phyloP scores from a whole-genome alignment of 1,140 invertebrate species.

The Nephila pilipes region DNA sequence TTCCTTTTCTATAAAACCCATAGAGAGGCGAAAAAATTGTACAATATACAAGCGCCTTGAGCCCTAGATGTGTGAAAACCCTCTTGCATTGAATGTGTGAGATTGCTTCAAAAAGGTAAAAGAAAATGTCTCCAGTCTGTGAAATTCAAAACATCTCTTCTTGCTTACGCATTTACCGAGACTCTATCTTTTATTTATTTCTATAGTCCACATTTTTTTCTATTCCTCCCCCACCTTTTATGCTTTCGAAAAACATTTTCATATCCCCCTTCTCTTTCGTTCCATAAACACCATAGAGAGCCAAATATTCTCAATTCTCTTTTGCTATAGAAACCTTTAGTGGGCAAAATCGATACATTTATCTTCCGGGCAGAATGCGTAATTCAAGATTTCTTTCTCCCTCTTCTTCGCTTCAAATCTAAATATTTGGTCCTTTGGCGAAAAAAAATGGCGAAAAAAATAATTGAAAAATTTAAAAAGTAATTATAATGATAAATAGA shows the following conservation, averaged over 20 bases:
- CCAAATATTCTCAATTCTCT: not conserved
- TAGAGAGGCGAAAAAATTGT: not conserved
- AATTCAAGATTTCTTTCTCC: not conserved
- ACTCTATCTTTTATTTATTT: constrained; percentile 2
- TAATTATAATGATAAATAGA: not conserved
- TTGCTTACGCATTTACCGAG: not conserved
- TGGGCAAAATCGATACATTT: not conserved
- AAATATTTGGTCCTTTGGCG: not conserved
- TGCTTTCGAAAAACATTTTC: not conserved
- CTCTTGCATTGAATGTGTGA: not conserved
- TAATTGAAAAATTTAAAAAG: not conserved
- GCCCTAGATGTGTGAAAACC: not conserved
- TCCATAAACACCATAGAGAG: not conserved
- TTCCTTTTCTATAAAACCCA: not conserved
- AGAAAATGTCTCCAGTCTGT: not conserved
- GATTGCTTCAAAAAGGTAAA: not conserved
- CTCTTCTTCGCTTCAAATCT: not conserved
- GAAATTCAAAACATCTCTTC: not conserved
- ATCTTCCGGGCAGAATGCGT: not conserved
- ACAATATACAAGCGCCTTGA: not conserved
- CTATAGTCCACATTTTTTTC: not conserved
- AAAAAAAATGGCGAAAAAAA: not conserved
- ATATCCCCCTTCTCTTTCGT: not conserved
- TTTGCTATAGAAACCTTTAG: not conserved
- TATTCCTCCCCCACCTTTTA: not conserved